Base-by-base conservation (phyloP, 2,113 vertebrate genomes). In the Gnathonemus echidnorhynchus region DNA sequence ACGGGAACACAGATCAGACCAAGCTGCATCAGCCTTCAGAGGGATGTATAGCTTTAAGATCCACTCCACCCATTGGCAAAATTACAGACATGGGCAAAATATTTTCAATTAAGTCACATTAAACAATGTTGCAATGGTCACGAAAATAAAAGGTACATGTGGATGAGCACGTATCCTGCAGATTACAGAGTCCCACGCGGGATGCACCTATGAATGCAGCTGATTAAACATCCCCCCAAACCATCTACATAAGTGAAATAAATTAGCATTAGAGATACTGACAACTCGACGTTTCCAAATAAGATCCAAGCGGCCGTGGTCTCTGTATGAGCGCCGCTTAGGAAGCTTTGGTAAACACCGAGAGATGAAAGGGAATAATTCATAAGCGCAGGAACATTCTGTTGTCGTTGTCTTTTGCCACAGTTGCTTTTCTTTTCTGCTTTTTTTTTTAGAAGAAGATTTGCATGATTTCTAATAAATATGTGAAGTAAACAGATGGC, bases 401-500 rank as follows among this genome's bases (percentile, higher is more conserved):
- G 77, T 66, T 66, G 84, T 89, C 58, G 53, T 89, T 31, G 88
- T 89, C 77, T 89, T 89, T 62, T 52, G 89, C 52, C 80, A 56
- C 89, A 13, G 17, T 31, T 21, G 89, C n/a, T 89, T 58, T 85
- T 45, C 74, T 84, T 70, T 66, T 49, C 27, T 10, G 42, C 19
- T 89, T 66, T 88, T 88, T 58, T n/a, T 46, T 46, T 62, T 10
- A 86, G 53, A 31, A 89, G 46, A 39, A 27, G 19, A 89, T 89
- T 89, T 89, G 89, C 89, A 89, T 89, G 89, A 46, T 46, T 62
- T 86, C 77, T 89, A 46, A 89, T 89, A 80, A 89, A 89, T 89
- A 89, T 89, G 52, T 56, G 53, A 77, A 35, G 19, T 53, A 27
- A 84, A 83, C 77, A 89, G 88, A n/a, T 70, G 39, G 35, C 74